A percentile compares a stretch with the other conserved stretches of the same genome.
phyloP scores from a whole-genome alignment of 2,113 vertebrate species.

The Scatophagus argus region DNA sequence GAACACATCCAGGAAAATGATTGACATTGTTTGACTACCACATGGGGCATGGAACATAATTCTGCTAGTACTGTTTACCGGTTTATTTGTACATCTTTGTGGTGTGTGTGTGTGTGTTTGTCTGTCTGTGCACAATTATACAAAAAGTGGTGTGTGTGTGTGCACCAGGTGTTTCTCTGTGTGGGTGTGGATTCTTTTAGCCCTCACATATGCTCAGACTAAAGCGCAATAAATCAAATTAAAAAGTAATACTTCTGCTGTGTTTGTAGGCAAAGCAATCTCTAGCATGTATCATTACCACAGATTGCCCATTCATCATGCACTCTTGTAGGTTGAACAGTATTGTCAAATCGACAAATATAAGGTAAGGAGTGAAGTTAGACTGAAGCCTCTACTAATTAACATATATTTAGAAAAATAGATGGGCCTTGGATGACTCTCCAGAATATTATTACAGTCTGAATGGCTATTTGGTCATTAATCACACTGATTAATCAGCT shows the following conservation, averaged over 20 bases:
- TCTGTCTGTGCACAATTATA: slow-evolving; percentile 2
- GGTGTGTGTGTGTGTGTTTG: background rate
- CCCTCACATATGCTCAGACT: slow-evolving; percentile 72
- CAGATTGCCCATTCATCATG: slow-evolving; percentile 77
- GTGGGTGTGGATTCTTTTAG: slow-evolving; percentile 54
- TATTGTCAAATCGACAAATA: slow-evolving; percentile 63
- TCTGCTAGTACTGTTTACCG: slow-evolving; percentile 22
- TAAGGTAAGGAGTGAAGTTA: slow-evolving; percentile 54
- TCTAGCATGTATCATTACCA: slow-evolving; percentile 67
- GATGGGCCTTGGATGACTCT: slow-evolving; percentile 44
- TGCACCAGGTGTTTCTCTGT: slow-evolving; percentile 50
- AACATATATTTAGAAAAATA: slow-evolving; percentile 69
- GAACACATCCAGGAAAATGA: slow-evolving; percentile 21
- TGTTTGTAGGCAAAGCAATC: slow-evolving; percentile 74
- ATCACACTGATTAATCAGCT: slow-evolving; percentile 65
- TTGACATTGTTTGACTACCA: slow-evolving; percentile 46
- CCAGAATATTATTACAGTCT: slow-evolving; percentile 57
- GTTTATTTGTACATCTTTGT: slow-evolving; percentile 23
- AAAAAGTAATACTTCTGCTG: slow-evolving; percentile 77
- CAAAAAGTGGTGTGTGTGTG: slow-evolving; percentile 17
- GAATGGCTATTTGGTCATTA: slow-evolving; percentile 52
- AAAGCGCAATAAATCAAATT: slow-evolving; percentile 84
- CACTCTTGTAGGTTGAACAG: slow-evolving; percentile 60
- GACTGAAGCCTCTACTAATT: slow-evolving; percentile 54
- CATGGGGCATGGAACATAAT: slow-evolving; percentile 7